These are phyloP conservation scores for Leptogaster cylindrica DNA, from an alignment of 2,888 invertebrate species.

Conservation along the genomic window DNA sequence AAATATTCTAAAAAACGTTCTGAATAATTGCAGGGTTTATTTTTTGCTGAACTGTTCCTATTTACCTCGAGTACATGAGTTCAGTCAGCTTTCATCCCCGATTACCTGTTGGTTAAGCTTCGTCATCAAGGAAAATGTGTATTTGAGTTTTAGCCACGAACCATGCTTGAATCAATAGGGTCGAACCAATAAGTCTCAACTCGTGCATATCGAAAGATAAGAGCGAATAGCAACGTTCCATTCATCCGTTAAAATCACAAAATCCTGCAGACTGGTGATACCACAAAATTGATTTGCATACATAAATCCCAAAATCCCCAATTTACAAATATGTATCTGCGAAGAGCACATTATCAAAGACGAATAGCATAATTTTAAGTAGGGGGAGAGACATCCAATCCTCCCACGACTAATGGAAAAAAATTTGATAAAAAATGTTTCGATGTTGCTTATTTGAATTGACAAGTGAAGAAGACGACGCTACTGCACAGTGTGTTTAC, in stretches of 20 bases:
- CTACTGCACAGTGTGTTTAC: not conserved
- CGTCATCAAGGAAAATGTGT: no score
- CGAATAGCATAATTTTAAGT: slow-evolving; percentile 17
- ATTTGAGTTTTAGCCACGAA: no score
- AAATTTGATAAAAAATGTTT: slow-evolving; percentile 3
- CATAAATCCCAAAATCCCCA: slow-evolving; percentile 20
- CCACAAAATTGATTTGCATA: slow-evolving; percentile 30
- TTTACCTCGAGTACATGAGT: no score
- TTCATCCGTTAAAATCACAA: slow-evolving; percentile 13
- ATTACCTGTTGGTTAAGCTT: no score
- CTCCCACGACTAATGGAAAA: not conserved
- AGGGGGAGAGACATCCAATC: not conserved
- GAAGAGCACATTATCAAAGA: slow-evolving; percentile 24
- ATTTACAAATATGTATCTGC: slow-evolving; percentile 34
- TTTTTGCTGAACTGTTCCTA: no score
- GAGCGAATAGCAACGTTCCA: slow-evolving; percentile 1
- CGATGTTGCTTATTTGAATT: slow-evolving; percentile 20
- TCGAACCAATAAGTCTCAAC: slow-evolving; percentile 32
- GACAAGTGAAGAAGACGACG: slow-evolving; percentile 5
- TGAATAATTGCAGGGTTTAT: no score
- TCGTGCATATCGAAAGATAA: slow-evolving; percentile 34
- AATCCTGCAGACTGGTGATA: slow-evolving; percentile 28
- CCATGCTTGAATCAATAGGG: slow-evolving; percentile 24
- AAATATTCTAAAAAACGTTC: no score
- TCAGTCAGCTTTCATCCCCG: no score